Evolutionary conservation across 2,797 vertebrate species (phyloP), one percentile per base, ranked within the genome.

Genomic region (Coregonus ussuriensis): DNA sequence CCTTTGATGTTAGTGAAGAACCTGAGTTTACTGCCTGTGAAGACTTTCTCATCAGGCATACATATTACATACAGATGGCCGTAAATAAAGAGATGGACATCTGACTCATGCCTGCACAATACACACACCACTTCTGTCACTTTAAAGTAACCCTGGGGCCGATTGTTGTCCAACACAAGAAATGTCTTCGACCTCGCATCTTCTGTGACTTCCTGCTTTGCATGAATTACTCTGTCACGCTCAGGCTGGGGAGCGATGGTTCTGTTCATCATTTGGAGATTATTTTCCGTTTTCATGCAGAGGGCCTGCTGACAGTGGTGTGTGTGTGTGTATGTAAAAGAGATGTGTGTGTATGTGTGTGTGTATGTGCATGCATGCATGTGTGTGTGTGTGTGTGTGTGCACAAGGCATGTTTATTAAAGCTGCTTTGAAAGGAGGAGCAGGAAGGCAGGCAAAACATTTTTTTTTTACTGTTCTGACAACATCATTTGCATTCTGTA

Each of bases 401-500:
- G 37, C 62, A 77, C 80, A 80, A 88, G 79, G 85, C 79, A 82
- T 74, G 80, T 83, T 85, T 88, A 88, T 92, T 90, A 92, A 90
- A 90, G 88, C 81, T 79, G 86, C 80, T 81, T 83, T 68, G 73
- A 85, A 85, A 83, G 82, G 87, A 85, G 85, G 70, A 84, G 83
- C 84, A 77, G 77, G 77, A 78, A 86, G 75, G 85, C 82, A 88
- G 85, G 78, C 80, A 76, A 81, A 75, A 82, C 81, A 83, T 88
- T 89, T 83, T 83, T 16, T 84, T 93, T 90, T 87, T 88, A 86
- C 83, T 88, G 85, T 84, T 88, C 87, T 90, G 91, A 93, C 92
- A 92, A 86, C 88, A 88, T 92, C 56, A 94, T 94, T 94, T 94
- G 92, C 93, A 94, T 94, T 92, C 86, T 85, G 85, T 93, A 94